These are phyloP conservation scores for Lathronympha strigana DNA, from an alignment of 2,888 invertebrate species.

Conservation along the genomic window DNA sequence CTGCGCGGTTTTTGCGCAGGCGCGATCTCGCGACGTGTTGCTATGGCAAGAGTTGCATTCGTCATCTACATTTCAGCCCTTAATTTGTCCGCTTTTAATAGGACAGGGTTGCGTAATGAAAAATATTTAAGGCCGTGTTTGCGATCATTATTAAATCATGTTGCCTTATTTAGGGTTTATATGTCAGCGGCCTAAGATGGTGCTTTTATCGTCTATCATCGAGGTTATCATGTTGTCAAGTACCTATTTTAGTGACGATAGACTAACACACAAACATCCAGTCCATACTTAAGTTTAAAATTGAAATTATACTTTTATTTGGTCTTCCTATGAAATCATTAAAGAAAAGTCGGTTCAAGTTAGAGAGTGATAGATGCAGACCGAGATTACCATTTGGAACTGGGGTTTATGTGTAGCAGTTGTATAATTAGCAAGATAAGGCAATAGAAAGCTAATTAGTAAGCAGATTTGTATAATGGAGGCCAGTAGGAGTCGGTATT, in stretches of 20 bases:
- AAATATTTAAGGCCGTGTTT: too few relatives aligned
- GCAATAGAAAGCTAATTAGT: constrained; percentile 19
- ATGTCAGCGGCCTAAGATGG: too few relatives aligned
- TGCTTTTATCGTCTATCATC: too few relatives aligned
- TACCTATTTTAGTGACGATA: too few relatives aligned
- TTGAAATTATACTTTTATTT: too few relatives aligned
- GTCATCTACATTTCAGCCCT: neutral
- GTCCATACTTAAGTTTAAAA: too few relatives aligned
- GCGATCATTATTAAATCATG: too few relatives aligned
- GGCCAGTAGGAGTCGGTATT: neutral
- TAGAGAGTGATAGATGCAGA: neutral
- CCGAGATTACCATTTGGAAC: neutral
- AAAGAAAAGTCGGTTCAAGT: neutral
- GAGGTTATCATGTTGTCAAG: too few relatives aligned
- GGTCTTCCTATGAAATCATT: neutral
- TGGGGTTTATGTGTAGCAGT: neutral
- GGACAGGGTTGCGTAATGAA: neutral
- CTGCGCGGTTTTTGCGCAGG: constrained; percentile 31
- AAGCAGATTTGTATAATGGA: constrained; percentile 1
- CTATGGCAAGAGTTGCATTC: constrained; percentile 6
- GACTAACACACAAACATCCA: too few relatives aligned
- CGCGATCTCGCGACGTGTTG: constrained; percentile 31
- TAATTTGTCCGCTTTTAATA: neutral
- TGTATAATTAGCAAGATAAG: constrained; percentile 20
- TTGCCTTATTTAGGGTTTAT: too few relatives aligned